Evolutionary conservation across 2,113 vertebrate genomes (phyloP), one percentile per base, ranked within the genome.

Genomic region (Limnothrissa miodon): DNA sequence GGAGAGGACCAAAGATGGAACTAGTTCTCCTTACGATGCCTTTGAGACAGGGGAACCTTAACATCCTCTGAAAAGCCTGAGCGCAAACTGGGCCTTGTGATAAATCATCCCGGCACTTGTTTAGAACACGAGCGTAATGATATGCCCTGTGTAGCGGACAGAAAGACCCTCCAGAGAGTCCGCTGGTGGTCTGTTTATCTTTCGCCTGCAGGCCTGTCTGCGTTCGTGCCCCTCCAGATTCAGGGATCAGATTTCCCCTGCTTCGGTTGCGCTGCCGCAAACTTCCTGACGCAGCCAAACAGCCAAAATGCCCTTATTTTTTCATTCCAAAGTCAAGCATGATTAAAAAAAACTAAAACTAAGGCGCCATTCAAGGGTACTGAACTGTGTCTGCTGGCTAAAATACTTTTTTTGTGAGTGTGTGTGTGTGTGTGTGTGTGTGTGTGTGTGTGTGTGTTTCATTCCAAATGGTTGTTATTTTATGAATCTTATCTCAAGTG

Each of bases 401-500:
- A 70, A 29, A 70, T 3, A 74, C 1, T 66, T 66, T 66, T 6
- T 74, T 29, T 36, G 66, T 70, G 62, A 33, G 48, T 19, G 48
- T 51, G 48, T 29, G n/a, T 70, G 62, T 74, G 29, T 33, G 29
- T 74, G 29, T 74, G 66, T 62, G 59, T n/a, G 59, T 70, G 62
- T 1, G 25, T 70, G 25, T 70, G 29, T 70, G 51, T 29, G 59
- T 29, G 59, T 59, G 2, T 62, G 23, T 62, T 62, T 62, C 8
- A 62, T 62, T 29, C 59, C 59, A 29, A 62, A 62, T 23, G n/a
- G 59, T 62, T 25, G 59, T 25, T 5, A n/a, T 39, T 70, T 70
- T 15, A 33, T 74, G 83, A 82, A 80, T 87, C 78, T 86, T 85
- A 83, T 86, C 85, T 78, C 48, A 44, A 1, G 79, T 80, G 56